Evolutionary conservation across 2,888 invertebrate species (phyloP).

Genomic region (Branchipolynoe longqiensis): DNA sequence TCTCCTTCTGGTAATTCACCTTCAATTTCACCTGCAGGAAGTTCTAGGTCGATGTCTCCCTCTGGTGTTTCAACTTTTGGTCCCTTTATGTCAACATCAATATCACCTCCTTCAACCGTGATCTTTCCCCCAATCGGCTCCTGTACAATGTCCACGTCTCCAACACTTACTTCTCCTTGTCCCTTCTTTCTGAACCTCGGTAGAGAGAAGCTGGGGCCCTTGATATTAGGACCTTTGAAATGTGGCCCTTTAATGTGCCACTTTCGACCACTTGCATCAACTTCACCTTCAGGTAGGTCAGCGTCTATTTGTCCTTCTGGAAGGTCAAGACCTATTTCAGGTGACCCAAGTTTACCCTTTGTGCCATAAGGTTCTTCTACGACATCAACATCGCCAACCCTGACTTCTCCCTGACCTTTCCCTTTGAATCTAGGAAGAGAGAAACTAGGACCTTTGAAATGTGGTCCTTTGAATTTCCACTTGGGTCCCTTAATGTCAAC

Average conservation of each 20-base stretch:
- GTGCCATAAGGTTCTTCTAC: background rate
- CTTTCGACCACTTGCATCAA: background rate
- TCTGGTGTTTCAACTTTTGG: constrained; percentile 36
- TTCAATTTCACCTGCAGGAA: constrained; percentile 36
- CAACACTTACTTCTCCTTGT: constrained; percentile 35
- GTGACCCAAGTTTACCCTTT: background rate
- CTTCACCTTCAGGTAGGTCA: constrained; percentile 26
- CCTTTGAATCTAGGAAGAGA: background rate
- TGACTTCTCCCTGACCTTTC: background rate
- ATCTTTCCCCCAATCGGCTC: constrained; percentile 31
- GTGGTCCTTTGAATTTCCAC: background rate
- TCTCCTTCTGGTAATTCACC: constrained; percentile 32
- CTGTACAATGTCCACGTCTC: constrained; percentile 38
- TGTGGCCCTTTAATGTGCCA: constrained; percentile 28
- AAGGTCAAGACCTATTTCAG: background rate
- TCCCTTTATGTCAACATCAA: constrained; percentile 36
- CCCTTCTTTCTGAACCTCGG: constrained; percentile 7
- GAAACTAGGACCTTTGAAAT: background rate
- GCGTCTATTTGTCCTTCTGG: background rate
- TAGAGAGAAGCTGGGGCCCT: constrained; percentile 28
- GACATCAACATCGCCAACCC: background rate
- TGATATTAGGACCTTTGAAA: constrained; percentile 33
- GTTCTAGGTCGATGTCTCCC: background rate
- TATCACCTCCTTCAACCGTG: constrained; percentile 11
- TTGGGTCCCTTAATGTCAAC: constrained; percentile 14